phyloP scores from a whole-genome alignment of 2,888 invertebrate species.

The Heliconius sara region DNA sequence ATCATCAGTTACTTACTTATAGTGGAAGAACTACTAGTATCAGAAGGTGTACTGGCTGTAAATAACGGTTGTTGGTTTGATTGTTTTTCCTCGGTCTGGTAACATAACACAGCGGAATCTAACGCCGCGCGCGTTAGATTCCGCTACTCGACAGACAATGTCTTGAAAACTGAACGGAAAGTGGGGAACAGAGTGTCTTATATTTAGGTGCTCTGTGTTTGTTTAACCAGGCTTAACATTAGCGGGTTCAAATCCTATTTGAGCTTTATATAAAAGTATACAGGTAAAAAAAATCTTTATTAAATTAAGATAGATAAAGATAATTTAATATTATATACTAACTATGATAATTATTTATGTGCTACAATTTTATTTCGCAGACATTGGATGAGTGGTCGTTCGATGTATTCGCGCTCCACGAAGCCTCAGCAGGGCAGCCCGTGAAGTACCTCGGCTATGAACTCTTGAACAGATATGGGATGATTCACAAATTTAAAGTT shows the following conservation, averaged over 20 bases:
- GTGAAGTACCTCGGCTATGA: conserved; percentile 97
- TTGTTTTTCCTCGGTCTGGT: not conserved
- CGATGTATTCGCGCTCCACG: conserved; percentile 95
- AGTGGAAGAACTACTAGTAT: not conserved
- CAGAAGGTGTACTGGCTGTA: not conserved
- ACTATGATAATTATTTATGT: not conserved
- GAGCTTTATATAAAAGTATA: too few species aligned
- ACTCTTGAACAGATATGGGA: conserved; percentile 96
- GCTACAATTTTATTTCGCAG: conserved; percentile 70
- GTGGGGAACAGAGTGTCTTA: not conserved
- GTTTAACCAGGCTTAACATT: too few species aligned
- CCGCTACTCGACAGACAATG: too few species aligned
- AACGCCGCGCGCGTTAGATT: not conserved
- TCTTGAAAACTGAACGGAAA: not conserved
- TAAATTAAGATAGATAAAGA: too few species aligned
- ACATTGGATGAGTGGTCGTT: conserved; percentile 97
- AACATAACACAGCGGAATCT: not conserved
- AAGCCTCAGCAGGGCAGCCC: conserved; percentile 92
- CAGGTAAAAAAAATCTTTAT: too few species aligned
- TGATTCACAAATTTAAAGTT: conserved; percentile 97
- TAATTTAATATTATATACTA: not conserved
- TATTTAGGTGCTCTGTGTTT: not conserved
- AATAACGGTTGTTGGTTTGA: not conserved
- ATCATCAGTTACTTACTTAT: not conserved
- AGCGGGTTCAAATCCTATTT: too few species aligned